phyloP scores from a whole-genome alignment of 2,888 invertebrate genomes.

The Brenthis daphne region DNA sequence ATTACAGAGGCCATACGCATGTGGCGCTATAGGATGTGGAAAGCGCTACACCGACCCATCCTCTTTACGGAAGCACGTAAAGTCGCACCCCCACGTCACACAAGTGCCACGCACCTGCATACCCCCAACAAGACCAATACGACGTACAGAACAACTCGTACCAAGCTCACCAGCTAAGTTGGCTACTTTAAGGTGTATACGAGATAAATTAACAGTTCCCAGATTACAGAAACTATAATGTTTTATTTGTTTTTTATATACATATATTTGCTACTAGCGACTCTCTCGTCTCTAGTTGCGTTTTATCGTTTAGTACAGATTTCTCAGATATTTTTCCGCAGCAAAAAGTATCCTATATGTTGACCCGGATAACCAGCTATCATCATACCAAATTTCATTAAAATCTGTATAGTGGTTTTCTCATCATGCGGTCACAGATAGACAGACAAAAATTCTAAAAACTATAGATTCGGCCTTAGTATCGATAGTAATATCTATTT shows the following conservation, averaged over 20 bases:
- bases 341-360: no score
- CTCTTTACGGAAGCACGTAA: slow-evolving; percentile 95
- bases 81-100: slow-evolving; percentile 85
- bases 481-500: no score
- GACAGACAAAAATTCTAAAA: no score
- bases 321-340: no score
- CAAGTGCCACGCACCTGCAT: slow-evolving; percentile 69
- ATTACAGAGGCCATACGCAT: slow-evolving; percentile 94
- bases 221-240: slow-evolving; percentile 56
- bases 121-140: slow-evolving; percentile 59
- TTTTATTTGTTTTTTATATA: background rate
- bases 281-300: no score
- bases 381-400: no score
- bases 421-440: no score
- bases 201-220: slow-evolving; percentile 72
- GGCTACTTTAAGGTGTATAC: slow-evolving; percentile 67
- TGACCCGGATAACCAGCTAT: no score
- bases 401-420: no score
- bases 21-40: slow-evolving; percentile 92
- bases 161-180: slow-evolving; percentile 75
- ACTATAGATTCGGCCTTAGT: no score
- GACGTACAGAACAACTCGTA: slow-evolving; percentile 60
- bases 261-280: no score
- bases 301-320: no score
- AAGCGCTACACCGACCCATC: slow-evolving; percentile 98